phyloP scores from a whole-genome alignment of 2,888 invertebrate genomes.

The Arge pagana region DNA sequence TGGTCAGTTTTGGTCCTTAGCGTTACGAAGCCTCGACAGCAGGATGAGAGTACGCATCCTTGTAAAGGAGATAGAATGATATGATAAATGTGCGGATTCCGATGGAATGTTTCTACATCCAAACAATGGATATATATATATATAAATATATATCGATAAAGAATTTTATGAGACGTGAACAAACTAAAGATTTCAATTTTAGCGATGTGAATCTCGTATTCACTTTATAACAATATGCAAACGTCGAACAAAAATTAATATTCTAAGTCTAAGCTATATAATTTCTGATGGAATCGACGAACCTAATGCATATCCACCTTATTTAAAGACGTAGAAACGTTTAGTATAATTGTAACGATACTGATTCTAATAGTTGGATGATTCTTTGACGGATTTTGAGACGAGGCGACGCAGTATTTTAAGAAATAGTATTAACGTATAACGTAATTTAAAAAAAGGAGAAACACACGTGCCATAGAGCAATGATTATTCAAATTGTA shows the following conservation, averaged over 20 bases:
- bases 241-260: neutral
- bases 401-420: neutral
- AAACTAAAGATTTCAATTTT: too few relatives aligned
- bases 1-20: too few relatives aligned
- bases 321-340: neutral
- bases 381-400: neutral
- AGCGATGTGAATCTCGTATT: too few relatives aligned
- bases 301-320: constrained; percentile 14
- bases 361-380: constrained; percentile 1
- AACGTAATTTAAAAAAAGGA: neutral
- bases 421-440: neutral
- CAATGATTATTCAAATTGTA: too few relatives aligned
- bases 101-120: too few relatives aligned
- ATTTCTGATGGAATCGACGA: constrained; percentile 10
- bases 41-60: too few relatives aligned
- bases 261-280: neutral
- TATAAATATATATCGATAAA: too few relatives aligned
- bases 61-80: too few relatives aligned
- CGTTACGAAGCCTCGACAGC: too few relatives aligned
- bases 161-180: too few relatives aligned
- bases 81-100: too few relatives aligned
- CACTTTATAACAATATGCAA: neutral
- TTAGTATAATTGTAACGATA: neutral
- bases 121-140: too few relatives aligned
- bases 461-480: neutral